These are phyloP conservation scores for Thripadectes ignobilis DNA, from an alignment of 2,797 vertebrate species.

Conservation along the genomic window DNA sequence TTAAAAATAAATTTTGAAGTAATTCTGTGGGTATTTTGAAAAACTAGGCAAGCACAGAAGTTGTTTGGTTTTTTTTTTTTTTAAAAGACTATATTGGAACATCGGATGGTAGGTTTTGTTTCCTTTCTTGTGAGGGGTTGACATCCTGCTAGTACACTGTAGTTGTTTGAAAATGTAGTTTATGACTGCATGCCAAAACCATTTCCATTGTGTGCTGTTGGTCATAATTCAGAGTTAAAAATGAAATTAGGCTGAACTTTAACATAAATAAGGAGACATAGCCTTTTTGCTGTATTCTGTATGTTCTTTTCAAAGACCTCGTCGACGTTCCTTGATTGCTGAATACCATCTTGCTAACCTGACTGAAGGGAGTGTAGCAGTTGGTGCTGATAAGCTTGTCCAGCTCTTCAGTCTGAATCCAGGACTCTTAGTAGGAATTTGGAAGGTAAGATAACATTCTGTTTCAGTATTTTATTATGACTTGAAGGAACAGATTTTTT, in stretches of 20 bases:
- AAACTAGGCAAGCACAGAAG: background rate
- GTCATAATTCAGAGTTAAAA: background rate
- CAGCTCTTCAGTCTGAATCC: slow-evolving; percentile 79
- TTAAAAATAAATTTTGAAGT: background rate
- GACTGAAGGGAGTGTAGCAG: slow-evolving; percentile 30
- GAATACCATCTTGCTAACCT: slow-evolving; percentile 74
- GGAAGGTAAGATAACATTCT: slow-evolving; percentile 82
- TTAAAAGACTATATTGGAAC: background rate
- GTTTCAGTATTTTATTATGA: background rate
- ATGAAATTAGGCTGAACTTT: background rate
- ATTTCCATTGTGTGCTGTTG: background rate
- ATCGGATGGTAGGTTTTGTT: background rate
- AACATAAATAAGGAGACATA: background rate
- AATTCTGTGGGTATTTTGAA: background rate
- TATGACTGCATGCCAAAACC: background rate
- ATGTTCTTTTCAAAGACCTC: slow-evolving; percentile 74
- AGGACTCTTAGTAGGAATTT: slow-evolving; percentile 84
- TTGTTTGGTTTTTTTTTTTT: background rate
- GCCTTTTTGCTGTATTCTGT: background rate
- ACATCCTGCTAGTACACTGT: background rate
- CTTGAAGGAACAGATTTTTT: background rate
- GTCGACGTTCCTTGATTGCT: slow-evolving; percentile 81
- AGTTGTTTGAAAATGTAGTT: background rate
- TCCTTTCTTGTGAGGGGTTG: background rate
- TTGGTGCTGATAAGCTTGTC: slow-evolving; percentile 81